A percentile compares a stretch with the other conserved stretches of the same genome.
Conservation (phyloP, 2,113 vertebrate species). For the Stomatorhinus ivindoensis region DNA sequence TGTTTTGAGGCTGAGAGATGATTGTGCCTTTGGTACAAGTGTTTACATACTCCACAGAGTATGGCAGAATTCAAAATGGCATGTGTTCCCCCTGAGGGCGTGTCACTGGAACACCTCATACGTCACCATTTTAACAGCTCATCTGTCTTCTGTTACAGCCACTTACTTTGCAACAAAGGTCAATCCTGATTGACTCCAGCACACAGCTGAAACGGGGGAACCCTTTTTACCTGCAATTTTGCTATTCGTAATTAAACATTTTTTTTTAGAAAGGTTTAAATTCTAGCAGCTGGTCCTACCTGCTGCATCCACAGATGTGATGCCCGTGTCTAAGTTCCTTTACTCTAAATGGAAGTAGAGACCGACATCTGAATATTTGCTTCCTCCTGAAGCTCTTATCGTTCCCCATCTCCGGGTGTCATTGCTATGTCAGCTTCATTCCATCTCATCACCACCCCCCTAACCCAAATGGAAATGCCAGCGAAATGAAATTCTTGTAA, state of each 20-base stretch:
- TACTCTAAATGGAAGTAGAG: not conserved
- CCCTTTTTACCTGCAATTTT: not conserved
- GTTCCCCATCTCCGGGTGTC: not conserved
- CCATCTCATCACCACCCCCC: not conserved
- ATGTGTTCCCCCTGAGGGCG: not conserved
- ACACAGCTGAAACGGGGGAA: not conserved
- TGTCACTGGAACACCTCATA: not conserved
- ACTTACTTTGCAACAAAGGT: not conserved
- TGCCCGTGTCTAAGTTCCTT: not conserved
- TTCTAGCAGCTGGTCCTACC: not conserved
- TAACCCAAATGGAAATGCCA: not conserved
- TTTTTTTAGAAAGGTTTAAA: not conserved
- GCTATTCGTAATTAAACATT: not conserved
- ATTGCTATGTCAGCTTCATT: not conserved
- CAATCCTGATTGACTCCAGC: not conserved
- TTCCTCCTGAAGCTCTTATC: not conserved
- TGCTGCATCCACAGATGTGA: not conserved
- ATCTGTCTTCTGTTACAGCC: not conserved
- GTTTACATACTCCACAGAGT: not conserved
- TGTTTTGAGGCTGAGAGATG: not conserved
- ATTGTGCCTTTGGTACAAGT: not conserved
- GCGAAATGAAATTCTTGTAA: slow-evolving; percentile 7
- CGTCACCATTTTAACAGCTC: not conserved
- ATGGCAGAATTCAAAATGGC: not conserved
- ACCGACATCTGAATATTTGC: not conserved